Percentiles rank a stretch among this genome's conserved stretches.
These are phyloP conservation scores for Epizoanthus scotinus DNA, from an alignment of 92 coral and sea anemone genomes.

Conservation along the genomic window DNA sequence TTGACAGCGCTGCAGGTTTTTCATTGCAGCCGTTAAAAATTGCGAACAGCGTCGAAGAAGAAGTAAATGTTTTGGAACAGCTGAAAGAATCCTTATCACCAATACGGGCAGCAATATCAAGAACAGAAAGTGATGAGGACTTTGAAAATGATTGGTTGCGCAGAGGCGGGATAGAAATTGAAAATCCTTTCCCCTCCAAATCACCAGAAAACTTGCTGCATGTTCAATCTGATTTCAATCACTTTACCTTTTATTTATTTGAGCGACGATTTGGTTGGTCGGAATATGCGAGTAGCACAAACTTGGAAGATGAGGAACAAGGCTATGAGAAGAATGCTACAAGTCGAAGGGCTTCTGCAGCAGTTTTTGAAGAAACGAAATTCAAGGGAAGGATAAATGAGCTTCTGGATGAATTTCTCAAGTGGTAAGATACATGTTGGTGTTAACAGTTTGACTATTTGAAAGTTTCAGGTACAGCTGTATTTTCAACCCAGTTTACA, in stretches of 20 bases:
- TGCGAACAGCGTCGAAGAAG: slow-evolving; percentile 78
- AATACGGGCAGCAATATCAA: not conserved
- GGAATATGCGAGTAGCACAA: slow-evolving; percentile 64
- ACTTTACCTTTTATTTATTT: slow-evolving; percentile 88
- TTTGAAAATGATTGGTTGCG: slow-evolving; percentile 84
- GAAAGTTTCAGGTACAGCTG: not conserved
- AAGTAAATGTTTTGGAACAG: slow-evolving; percentile 71
- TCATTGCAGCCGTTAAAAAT: slow-evolving; percentile 52
- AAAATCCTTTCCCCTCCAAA: slow-evolving; percentile 81
- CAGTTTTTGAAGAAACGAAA: slow-evolving; percentile 77
- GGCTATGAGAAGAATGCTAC: slow-evolving; percentile 55
- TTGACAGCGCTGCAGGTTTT: slow-evolving; percentile 40
- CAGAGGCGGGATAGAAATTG: slow-evolving; percentile 55
- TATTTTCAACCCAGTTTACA: not conserved
- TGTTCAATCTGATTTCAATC: slow-evolving; percentile 67
- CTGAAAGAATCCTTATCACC: slow-evolving; percentile 61
- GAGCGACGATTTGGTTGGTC: slow-evolving; percentile 98
- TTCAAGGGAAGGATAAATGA: slow-evolving; percentile 78
- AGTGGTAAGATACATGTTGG: slow-evolving; percentile 77
- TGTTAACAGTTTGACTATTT: not conserved
- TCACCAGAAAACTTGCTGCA: slow-evolving; percentile 66
- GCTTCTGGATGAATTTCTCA: slow-evolving; percentile 82
- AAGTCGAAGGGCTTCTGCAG: slow-evolving; percentile 52
- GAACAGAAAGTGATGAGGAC: slow-evolving; percentile 60
- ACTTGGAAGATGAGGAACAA: slow-evolving; percentile 51